Percentiles rank a stretch among this genome's conserved stretches.
phyloP scores from a whole-genome alignment of 2,113 vertebrate genomes.

The Serinus canaria region DNA sequence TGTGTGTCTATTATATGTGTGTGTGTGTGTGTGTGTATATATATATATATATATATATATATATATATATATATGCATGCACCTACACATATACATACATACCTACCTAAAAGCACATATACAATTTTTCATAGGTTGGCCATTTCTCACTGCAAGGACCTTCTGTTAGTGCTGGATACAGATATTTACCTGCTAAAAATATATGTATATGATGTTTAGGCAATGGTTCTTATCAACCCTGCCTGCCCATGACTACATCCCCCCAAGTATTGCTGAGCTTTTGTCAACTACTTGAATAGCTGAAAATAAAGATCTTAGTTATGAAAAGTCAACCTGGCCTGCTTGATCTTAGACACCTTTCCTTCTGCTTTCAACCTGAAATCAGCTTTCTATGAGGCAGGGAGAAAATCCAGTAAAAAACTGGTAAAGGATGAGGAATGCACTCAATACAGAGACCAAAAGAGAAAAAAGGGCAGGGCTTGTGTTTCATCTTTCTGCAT shows the following conservation, averaged over 20 bases:
- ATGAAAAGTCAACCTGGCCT: neutral
- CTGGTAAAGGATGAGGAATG: neutral
- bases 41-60: neutral
- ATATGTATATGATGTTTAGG: neutral
- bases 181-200: neutral
- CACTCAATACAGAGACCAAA: neutral
- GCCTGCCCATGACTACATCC: neutral
- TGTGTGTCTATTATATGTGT: fast-evolving
- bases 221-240: neutral
- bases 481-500: neutral
- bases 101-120: neutral
- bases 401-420: neutral
- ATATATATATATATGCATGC: fast-evolving
- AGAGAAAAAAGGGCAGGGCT: neutral
- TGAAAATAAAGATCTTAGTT: neutral
- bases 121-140: neutral
- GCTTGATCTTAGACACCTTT: neutral
- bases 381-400: neutral
- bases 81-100: neutral
- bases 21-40: neutral
- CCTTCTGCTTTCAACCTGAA: neutral
- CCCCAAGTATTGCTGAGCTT: neutral
- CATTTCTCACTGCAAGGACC: neutral
- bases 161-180: neutral
- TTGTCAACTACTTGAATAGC: neutral